A percentile compares a stretch with the other conserved stretches of the same genome.
These are phyloP conservation scores for Sardinella longiceps DNA, from an alignment of 2,797 vertebrate species.

Conservation along the genomic window DNA sequence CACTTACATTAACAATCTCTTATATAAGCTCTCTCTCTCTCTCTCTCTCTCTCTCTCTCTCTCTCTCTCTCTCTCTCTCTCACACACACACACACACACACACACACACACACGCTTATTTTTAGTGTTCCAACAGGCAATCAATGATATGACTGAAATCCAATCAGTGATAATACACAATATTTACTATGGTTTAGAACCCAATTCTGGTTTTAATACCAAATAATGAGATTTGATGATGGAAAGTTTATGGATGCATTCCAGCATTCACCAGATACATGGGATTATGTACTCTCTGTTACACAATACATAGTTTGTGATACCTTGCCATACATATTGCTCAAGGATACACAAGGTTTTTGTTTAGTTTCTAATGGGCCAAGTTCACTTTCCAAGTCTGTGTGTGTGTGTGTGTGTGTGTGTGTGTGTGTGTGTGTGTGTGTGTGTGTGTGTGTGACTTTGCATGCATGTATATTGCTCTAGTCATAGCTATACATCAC, in stretches of 20 bases:
- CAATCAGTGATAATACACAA: neutral
- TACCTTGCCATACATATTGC: neutral
- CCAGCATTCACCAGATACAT: constrained; percentile 1
- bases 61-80: too few species aligned
- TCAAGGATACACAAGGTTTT: neutral
- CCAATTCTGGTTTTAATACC: neutral
- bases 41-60: neutral
- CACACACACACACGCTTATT: neutral
- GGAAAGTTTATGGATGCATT: neutral
- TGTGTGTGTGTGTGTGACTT: neutral
- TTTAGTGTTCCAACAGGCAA: neutral
- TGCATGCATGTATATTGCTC: neutral
- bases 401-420: neutral
- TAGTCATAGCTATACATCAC: neutral
- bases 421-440: neutral
- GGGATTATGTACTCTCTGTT: neutral
- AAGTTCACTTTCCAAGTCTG: neutral
- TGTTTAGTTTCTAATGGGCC: neutral
- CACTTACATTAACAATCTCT: neutral
- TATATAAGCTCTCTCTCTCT: neutral
- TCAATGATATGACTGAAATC: constrained; percentile 5
- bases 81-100: constrained; percentile 13
- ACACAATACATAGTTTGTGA: neutral
- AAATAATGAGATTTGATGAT: neutral
- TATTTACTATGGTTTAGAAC: neutral